Conservation (phyloP, 1,140 invertebrate species). For the Aphelenchoides besseyi region DNA sequence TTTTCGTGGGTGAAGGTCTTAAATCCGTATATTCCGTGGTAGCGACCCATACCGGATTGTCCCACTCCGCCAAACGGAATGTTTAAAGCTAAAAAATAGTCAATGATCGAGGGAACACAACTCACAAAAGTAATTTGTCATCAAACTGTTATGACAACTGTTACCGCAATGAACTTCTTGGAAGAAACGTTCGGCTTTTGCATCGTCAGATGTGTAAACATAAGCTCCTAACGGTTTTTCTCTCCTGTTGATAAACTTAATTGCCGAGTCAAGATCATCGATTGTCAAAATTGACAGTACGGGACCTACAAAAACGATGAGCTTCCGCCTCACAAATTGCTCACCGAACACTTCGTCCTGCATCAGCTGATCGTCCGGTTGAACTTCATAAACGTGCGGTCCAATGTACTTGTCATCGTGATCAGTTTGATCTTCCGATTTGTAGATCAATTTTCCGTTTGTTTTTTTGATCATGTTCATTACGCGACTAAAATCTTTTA, state of each 20-base stretch:
- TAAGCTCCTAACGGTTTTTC: conserved; percentile 41
- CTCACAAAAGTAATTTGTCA: conserved; percentile 64
- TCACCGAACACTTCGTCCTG: conserved; percentile 20
- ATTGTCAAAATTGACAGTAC: not conserved
- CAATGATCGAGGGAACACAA: conserved; percentile 47
- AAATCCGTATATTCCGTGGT: conserved; percentile 84
- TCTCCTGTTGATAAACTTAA: conserved; percentile 30
- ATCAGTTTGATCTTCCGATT: conserved; percentile 35
- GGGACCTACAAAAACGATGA: not conserved
- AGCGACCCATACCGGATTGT: conserved; percentile 71
- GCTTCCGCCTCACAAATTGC: not conserved
- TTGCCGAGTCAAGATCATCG: conserved; percentile 18
- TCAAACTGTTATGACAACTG: conserved; percentile 80
- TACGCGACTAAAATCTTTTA: not conserved
- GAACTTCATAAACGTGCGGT: conserved; percentile 38
- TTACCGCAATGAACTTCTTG: conserved; percentile 76
- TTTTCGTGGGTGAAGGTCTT: conserved; percentile 89
- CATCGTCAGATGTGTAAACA: conserved; percentile 15
- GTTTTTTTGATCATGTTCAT: conserved; percentile 37
- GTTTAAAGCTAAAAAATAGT: not conserved
- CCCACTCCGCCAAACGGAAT: conserved; percentile 72
- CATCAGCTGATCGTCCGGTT: conserved; percentile 29
- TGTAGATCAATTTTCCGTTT: conserved; percentile 29
- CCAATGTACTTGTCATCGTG: conserved; percentile 26
- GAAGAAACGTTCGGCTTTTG: conserved; percentile 24